Evolutionary conservation across 2,113 vertebrate genomes (phyloP).

Genomic region (Solenodon paradoxus): DNA sequence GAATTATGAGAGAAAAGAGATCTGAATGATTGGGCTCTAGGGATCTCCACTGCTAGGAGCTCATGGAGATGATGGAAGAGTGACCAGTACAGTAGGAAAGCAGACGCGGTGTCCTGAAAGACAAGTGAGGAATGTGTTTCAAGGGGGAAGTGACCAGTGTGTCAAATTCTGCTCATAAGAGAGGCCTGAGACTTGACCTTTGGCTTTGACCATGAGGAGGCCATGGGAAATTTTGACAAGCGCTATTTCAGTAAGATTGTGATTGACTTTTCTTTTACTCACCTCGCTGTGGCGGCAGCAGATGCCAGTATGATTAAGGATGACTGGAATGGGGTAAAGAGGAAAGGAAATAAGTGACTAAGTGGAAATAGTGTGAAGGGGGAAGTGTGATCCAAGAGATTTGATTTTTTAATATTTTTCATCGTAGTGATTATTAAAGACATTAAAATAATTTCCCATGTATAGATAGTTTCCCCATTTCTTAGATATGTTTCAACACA

Average conservation of each 20-base stretch:
- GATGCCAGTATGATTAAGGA: background rate
- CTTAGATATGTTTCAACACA: too few relatives aligned
- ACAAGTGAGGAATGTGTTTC: background rate
- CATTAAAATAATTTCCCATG: too few relatives aligned
- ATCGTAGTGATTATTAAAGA: too few relatives aligned
- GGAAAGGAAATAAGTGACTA: background rate
- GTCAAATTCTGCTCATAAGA: background rate
- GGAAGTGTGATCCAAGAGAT: background rate
- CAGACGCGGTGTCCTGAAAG: background rate
- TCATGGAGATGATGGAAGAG: background rate
- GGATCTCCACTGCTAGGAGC: background rate
- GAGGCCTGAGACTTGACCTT: background rate
- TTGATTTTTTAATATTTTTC: background rate
- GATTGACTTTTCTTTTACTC: too few relatives aligned
- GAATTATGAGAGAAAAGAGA: background rate
- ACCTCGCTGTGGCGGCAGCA: too few relatives aligned
- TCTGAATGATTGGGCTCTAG: background rate
- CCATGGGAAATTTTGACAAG: background rate
- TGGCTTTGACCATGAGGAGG: background rate
- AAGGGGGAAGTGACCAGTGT: background rate
- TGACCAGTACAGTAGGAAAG: background rate
- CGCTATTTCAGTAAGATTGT: background rate
- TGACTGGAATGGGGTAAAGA: background rate
- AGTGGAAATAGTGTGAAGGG: background rate
- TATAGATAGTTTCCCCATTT: too few relatives aligned